phyloP scores from a whole-genome alignment of 2,797 vertebrate genomes.

The Chaunax sp. region DNA sequence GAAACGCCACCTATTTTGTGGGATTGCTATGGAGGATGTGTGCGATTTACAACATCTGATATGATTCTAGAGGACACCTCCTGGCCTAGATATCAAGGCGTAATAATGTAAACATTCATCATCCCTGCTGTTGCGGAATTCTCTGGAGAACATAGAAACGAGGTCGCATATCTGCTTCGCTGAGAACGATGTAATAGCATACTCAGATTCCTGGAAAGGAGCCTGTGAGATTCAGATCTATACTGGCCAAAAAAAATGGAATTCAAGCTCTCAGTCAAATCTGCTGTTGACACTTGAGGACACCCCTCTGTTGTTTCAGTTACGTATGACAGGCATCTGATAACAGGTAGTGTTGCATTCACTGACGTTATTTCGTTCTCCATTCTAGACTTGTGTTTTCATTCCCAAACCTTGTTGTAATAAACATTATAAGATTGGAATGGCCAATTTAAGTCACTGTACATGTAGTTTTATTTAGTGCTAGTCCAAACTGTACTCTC shows the following conservation, averaged over 20 bases:
- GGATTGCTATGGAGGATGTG: background rate
- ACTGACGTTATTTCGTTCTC: conserved; percentile 5
- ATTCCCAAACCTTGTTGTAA: conserved; percentile 8
- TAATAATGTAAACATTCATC: conserved; percentile 52
- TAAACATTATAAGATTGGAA: no score
- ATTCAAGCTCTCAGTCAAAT: conserved; percentile 34
- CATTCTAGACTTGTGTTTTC: conserved; percentile 7
- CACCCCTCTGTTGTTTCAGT: conserved; percentile 46
- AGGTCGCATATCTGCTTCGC: conserved; percentile 57
- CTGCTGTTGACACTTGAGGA: conserved; percentile 28
- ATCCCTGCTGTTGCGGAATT: conserved; percentile 42
- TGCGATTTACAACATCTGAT: background rate
- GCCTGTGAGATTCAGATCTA: conserved; percentile 52
- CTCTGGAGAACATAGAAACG: conserved; percentile 60
- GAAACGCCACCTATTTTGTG: conserved; percentile 7
- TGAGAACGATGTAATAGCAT: conserved; percentile 34
- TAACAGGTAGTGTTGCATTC: conserved; percentile 21
- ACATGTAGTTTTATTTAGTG: no score
- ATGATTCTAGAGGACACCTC: conserved; percentile 14
- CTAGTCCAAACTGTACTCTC: no score
- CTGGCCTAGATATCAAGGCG: conserved; percentile 44
- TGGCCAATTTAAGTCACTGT: no score
- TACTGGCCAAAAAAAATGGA: conserved; percentile 37
- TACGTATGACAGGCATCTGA: conserved; percentile 18
- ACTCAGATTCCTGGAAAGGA: conserved; percentile 52